A percentile compares a stretch with the other conserved stretches of the same genome.
Conservation (phyloP, 2,888 invertebrate genomes). For the Lithophane semibrunnea region DNA sequence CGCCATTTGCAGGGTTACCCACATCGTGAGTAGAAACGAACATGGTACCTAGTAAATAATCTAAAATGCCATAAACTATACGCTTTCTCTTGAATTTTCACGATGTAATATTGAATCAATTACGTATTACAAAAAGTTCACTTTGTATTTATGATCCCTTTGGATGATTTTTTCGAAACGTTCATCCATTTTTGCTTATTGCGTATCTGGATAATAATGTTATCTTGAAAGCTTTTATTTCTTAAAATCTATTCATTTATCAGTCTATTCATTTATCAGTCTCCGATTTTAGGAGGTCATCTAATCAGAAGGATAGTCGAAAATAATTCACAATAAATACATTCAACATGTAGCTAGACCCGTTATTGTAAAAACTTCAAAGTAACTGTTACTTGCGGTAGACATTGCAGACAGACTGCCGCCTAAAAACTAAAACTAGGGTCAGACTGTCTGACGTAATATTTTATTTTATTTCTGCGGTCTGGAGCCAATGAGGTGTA, state of each 20-base stretch:
- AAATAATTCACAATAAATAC: conserved; percentile 1
- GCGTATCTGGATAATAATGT: not conserved
- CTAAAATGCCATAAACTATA: conserved; percentile 30
- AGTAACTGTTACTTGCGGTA: conserved; percentile 26
- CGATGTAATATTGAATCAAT: not conserved
- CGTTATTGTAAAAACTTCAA: conserved; percentile 17
- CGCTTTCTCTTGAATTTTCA: conserved; percentile 6
- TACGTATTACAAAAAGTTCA: not conserved
- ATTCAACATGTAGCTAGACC: not conserved
- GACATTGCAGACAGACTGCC: conserved; percentile 32
- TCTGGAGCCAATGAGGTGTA: not conserved
- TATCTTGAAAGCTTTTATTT: not conserved
- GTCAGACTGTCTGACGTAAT: conserved; percentile 11
- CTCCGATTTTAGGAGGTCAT: not conserved
- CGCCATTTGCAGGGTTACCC: conserved; percentile 36
- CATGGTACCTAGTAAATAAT: conserved; percentile 15
- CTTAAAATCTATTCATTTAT: not conserved
- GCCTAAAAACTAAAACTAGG: conserved; percentile 28
- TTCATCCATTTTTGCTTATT: not conserved
- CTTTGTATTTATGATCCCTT: not conserved
- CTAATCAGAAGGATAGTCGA: too few species aligned
- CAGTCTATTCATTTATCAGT: conserved; percentile 11
- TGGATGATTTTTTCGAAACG: not conserved
- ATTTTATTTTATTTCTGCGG: not conserved
- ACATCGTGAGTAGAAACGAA: conserved; percentile 17